phyloP scores from a whole-genome alignment of 2,888 invertebrate species.

The Volucella bombylans region DNA sequence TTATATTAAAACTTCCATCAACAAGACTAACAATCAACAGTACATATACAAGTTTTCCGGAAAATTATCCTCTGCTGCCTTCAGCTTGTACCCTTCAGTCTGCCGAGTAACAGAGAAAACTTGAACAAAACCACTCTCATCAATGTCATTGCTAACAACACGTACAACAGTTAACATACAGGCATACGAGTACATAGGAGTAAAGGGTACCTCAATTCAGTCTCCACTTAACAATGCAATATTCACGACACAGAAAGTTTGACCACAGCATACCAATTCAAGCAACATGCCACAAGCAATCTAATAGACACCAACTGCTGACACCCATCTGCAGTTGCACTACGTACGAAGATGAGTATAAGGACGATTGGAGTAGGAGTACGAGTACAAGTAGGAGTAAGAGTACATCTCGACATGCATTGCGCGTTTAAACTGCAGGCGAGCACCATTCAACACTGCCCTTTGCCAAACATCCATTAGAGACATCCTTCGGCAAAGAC shows the following conservation, averaged over 20 bases:
- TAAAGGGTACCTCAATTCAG: constrained; percentile 7
- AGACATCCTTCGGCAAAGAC: constrained; percentile 30
- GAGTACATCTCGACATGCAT: constrained; percentile 17
- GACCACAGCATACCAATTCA: constrained; percentile 54
- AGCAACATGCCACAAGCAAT: constrained; percentile 66
- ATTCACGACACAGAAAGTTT: constrained; percentile 50
- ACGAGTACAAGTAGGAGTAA: background rate
- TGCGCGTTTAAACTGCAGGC: constrained; percentile 30
- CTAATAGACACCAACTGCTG: constrained; percentile 61
- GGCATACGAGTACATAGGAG: background rate
- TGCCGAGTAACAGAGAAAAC: background rate
- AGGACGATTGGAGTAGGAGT: too few relatives aligned
- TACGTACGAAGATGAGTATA: background rate
- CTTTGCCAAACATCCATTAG: constrained; percentile 55
- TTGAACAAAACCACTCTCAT: constrained; percentile 31
- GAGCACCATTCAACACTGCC: constrained; percentile 48
- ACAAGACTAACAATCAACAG: constrained; percentile 19
- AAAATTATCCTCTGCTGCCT: constrained; percentile 27
- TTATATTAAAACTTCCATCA: background rate
- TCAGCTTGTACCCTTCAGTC: too few relatives aligned
- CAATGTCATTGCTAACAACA: constrained; percentile 24
- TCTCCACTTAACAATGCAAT: constrained; percentile 34
- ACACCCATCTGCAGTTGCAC: constrained; percentile 25
- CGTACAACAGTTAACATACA: constrained; percentile 44
- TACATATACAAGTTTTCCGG: constrained; percentile 31